Evolutionary conservation across 2,113 vertebrate genomes (phyloP).

Genomic region (Bubalus kerabau): DNA sequence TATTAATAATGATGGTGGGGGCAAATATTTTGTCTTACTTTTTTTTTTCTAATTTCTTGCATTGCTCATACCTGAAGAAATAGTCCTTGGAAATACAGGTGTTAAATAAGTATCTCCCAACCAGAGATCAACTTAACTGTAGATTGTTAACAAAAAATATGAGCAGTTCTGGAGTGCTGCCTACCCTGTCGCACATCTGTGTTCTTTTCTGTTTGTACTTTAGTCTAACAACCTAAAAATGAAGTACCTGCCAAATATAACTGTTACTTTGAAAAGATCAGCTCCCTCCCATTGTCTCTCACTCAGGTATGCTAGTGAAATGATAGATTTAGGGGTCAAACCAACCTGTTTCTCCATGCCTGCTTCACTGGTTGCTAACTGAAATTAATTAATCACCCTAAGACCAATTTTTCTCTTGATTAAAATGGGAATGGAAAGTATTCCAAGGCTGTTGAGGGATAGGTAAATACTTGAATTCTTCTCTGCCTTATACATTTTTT

Average conservation of each 20-base stretch:
- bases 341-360: background rate
- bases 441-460: background rate
- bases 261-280: background rate
- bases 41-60: background rate
- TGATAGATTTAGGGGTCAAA: background rate
- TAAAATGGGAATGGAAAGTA: background rate
- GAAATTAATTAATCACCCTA: background rate
- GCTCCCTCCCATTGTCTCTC: background rate
- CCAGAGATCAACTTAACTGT: background rate
- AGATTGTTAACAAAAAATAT: background rate
- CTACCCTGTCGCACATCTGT: accelerated
- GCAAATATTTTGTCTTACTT: background rate
- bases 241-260: background rate
- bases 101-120: background rate
- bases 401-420: background rate
- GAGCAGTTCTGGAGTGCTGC: background rate
- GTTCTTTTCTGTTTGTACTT: background rate
- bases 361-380: background rate
- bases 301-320: background rate
- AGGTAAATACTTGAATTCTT: background rate
- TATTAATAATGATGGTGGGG: background rate
- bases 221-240: background rate
- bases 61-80: background rate
- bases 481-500: background rate
- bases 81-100: background rate